phyloP scores from a whole-genome alignment of 2,113 vertebrate species.

The Emberiza fucata region DNA sequence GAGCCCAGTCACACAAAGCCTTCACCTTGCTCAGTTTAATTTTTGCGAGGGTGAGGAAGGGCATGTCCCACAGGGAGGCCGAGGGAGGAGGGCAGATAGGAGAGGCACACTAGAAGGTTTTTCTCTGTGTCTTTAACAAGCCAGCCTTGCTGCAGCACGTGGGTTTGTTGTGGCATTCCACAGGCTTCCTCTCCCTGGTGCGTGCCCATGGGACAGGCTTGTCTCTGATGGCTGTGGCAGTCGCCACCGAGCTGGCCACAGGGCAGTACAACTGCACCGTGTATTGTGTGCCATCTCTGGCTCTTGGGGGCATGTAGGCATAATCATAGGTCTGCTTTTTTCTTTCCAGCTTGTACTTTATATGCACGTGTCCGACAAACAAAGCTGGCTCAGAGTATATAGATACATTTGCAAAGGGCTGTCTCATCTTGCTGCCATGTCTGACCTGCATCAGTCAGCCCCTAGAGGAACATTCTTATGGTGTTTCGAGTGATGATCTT shows the following conservation, averaged over 20 bases:
- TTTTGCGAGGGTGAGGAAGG: not conserved
- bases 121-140: conserved; percentile 61
- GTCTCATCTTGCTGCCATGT: not conserved
- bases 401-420: not conserved
- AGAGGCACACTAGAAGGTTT: not conserved
- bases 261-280: rapidly evolving
- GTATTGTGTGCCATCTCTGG: not conserved
- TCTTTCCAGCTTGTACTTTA: not conserved
- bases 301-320: not conserved
- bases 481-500: not conserved
- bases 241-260: not conserved
- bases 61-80: not conserved
- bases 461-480: not conserved
- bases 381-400: not conserved
- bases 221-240: not conserved
- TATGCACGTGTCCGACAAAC: not conserved
- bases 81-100: not conserved
- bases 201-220: not conserved
- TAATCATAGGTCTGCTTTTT: not conserved
- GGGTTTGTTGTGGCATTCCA: conserved; percentile 49
- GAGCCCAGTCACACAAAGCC: not conserved
- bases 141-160: conserved; percentile 23
- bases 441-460: not conserved
- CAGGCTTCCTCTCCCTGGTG: not conserved
- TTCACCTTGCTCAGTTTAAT: not conserved